phyloP scores from a whole-genome alignment of 2,113 vertebrate species.

The Alouatta palliata region DNA sequence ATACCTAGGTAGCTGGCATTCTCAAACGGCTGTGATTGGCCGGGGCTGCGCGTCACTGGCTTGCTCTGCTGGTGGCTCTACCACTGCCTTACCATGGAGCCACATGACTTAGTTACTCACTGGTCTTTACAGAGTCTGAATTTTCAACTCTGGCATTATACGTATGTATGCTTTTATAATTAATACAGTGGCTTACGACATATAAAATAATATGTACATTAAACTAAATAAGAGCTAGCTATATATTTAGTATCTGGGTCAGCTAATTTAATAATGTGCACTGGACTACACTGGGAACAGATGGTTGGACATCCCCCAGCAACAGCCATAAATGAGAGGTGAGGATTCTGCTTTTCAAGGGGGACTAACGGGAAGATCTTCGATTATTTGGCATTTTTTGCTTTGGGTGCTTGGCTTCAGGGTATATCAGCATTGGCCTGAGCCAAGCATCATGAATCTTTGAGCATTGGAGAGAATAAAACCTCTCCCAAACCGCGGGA shows the following conservation, averaged over 20 bases:
- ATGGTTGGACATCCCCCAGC: neutral
- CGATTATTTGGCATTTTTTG: neutral
- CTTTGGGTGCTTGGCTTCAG: neutral
- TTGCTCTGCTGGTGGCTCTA: neutral
- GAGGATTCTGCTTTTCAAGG: neutral
- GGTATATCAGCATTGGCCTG: neutral
- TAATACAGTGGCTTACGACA: neutral
- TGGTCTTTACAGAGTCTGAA: neutral
- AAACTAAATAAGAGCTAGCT: neutral
- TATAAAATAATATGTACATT: neutral
- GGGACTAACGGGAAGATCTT: neutral
- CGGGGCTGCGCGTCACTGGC: rapidly evolving
- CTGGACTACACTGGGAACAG: neutral
- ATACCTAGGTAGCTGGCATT: neutral
- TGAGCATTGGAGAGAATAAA: neutral
- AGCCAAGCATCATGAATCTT: neutral
- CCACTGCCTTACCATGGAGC: rapidly evolving
- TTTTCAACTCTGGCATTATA: neutral
- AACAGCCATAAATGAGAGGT: neutral
- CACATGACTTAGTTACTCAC: neutral
- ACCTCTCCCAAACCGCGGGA: neutral
- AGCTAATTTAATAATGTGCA: rapidly evolving
- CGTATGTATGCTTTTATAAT: neutral
- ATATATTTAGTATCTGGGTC: neutral
- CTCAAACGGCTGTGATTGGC: rapidly evolving